Conservation (phyloP, 2,888 invertebrate species). For the Apamea crenata region DNA sequence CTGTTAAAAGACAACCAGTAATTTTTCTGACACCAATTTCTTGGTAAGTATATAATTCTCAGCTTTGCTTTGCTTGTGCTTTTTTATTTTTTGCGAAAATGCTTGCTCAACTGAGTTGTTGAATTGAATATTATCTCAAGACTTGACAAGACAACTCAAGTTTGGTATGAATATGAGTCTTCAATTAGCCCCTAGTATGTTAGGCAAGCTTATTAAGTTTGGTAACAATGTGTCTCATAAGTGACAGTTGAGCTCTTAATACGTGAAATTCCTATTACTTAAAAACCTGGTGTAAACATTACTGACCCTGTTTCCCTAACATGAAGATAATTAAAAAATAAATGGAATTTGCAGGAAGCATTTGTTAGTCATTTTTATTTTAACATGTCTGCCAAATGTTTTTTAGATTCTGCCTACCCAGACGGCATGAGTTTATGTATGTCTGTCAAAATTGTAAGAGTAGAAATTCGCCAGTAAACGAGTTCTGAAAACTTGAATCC, state of each 20-base stretch:
- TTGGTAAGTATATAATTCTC: background rate
- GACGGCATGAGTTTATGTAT: too few species aligned
- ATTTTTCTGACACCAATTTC: background rate
- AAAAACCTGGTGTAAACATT: background rate
- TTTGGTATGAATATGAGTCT: background rate
- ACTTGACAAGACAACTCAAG: background rate
- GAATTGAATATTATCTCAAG: background rate
- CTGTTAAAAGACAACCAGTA: too few species aligned
- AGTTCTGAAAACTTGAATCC: conserved; percentile 16
- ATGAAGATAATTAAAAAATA: background rate
- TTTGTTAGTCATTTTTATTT: background rate
- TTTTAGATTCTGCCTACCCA: too few species aligned
- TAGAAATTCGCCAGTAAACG: conserved; percentile 28
- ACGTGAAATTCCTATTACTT: background rate
- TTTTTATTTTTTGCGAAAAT: background rate
- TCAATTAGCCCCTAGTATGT: too few species aligned
- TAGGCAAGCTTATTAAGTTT: too few species aligned
- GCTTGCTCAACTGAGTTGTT: background rate
- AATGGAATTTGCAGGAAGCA: background rate
- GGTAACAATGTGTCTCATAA: too few species aligned
- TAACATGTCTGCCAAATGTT: too few species aligned
- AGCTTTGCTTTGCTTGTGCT: too few species aligned
- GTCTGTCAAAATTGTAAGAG: background rate
- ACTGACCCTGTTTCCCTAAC: background rate
- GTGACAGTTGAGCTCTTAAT: background rate